Conservation (phyloP, 2,888 invertebrate species). For the Drosophila pegasa region DNA sequence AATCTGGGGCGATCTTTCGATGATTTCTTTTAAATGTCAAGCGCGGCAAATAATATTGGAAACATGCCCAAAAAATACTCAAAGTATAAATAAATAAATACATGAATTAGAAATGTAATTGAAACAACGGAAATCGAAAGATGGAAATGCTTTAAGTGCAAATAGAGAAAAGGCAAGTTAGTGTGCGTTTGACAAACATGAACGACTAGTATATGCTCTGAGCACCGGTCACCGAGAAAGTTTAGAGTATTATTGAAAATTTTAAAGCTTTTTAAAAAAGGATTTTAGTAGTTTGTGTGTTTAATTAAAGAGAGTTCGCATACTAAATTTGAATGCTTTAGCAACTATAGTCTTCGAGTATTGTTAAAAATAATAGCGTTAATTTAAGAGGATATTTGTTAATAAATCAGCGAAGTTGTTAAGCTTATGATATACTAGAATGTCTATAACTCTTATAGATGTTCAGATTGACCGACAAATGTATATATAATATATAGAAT, state of each 20-base stretch:
- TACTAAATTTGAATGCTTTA: not conserved
- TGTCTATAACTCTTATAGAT: too few species aligned
- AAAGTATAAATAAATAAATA: slow-evolving; percentile 47
- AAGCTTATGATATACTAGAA: too few species aligned
- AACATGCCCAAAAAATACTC: slow-evolving; percentile 61
- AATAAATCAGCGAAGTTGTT: too few species aligned
- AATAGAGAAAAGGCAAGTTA: slow-evolving; percentile 9
- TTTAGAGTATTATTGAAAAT: too few species aligned
- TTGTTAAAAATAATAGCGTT: not conserved
- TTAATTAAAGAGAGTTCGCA: not conserved
- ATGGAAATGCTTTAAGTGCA: slow-evolving; percentile 29
- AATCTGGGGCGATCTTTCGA: slow-evolving; percentile 47
- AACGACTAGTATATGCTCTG: not conserved
- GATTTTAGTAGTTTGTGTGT: not conserved
- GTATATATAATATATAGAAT: not conserved
- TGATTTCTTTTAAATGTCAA: slow-evolving; percentile 68
- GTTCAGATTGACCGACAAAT: too few species aligned
- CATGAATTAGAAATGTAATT: slow-evolving; percentile 55
- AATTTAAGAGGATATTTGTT: too few species aligned
- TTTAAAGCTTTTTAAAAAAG: slow-evolving; percentile 3
- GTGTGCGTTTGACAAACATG: not conserved
- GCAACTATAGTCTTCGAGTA: not conserved
- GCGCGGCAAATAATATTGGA: slow-evolving; percentile 68
- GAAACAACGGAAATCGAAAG: slow-evolving; percentile 36
- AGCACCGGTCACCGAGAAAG: not conserved